A percentile compares a stretch with the other conserved stretches of the same genome.
Evolutionary conservation across 2,113 vertebrate species (phyloP).

Genomic region (Marcusenius ussheri): DNA sequence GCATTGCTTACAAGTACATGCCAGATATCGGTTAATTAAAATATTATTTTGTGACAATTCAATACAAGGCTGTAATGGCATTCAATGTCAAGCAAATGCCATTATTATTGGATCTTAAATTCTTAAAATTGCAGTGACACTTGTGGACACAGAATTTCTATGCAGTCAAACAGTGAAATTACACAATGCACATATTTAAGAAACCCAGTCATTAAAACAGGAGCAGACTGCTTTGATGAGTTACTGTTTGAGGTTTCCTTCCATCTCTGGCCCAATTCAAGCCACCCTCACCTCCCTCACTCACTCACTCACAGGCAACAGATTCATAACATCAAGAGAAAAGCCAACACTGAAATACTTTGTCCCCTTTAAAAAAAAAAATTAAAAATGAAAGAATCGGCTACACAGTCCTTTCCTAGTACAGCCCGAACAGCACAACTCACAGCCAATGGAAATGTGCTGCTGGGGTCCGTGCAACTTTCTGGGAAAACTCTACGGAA

Average conservation of each 20-base stretch:
- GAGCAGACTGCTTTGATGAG: background rate
- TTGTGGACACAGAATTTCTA: background rate
- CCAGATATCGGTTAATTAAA: background rate
- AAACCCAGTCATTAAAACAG: background rate
- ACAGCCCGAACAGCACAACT: background rate
- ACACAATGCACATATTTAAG: background rate
- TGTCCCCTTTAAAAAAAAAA: background rate
- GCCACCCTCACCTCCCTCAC: background rate
- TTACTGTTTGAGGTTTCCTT: background rate
- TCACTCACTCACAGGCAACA: background rate
- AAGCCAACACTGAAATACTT: background rate
- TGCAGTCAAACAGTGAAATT: background rate
- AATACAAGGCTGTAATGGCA: background rate
- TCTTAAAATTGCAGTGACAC: background rate
- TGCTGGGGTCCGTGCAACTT: background rate
- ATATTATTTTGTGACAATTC: background rate
- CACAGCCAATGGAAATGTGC: background rate
- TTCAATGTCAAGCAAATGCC: background rate
- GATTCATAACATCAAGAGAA: background rate
- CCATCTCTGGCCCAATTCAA: background rate
- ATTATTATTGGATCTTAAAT: background rate
- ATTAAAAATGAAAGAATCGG: background rate
- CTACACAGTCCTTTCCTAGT: background rate
- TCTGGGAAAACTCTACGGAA: background rate
- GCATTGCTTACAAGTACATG: background rate